Evolutionary conservation across 2,113 vertebrate genomes (phyloP).

Genomic region (Scatophagus argus): DNA sequence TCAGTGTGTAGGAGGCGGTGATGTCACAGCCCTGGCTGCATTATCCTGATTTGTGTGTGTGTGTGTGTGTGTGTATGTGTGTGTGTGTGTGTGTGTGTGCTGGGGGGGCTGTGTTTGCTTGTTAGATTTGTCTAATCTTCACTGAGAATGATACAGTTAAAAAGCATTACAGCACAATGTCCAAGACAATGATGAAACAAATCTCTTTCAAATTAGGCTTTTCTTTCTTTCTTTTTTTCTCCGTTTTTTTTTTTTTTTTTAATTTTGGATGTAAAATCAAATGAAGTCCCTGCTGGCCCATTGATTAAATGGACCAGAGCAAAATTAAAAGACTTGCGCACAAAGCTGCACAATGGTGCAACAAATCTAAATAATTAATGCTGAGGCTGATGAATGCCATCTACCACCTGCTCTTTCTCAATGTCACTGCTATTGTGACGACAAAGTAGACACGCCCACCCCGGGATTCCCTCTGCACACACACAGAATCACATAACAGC

Average conservation of each 20-base stretch:
- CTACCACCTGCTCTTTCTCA: conserved; percentile 79
- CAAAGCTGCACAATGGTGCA: conserved; percentile 56
- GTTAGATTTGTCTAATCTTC: conserved; percentile 55
- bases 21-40: conserved; percentile 86
- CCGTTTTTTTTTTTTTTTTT: not conserved
- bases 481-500: conserved; percentile 40
- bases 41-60: conserved; percentile 73
- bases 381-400: conserved; percentile 56
- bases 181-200: not conserved
- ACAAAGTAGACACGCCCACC: conserved; percentile 69
- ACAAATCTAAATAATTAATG: conserved; percentile 80
- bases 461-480: conserved; percentile 61
- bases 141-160: conserved; percentile 45
- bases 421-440: conserved; percentile 55
- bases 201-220: not conserved
- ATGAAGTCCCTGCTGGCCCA: not conserved
- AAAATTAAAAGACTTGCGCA: conserved; percentile 51
- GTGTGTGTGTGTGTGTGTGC: conserved; percentile 5
- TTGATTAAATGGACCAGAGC: conserved; percentile 36
- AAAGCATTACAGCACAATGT: conserved; percentile 6
- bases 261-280: not conserved
- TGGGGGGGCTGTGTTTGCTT: conserved; percentile 21
- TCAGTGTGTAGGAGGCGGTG: conserved; percentile 77
- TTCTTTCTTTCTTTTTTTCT: not conserved
- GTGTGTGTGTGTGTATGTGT: conserved; percentile 14